Base-by-base conservation (phyloP, 2,888 invertebrate species). In the Thecocarcelia acutangulata region DNA sequence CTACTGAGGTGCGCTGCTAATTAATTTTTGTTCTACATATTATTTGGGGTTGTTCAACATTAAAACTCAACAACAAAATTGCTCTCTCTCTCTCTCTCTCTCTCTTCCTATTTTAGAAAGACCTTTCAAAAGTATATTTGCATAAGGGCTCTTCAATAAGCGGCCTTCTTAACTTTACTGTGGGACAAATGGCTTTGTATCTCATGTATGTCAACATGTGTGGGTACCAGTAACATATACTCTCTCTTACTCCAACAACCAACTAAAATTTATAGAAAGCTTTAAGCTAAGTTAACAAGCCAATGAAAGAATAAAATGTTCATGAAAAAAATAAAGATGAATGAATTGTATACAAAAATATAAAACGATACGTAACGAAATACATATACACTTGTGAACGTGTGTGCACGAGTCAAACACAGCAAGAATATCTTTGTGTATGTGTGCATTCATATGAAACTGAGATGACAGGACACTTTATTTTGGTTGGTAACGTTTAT, bases 201-300 rank as follows among this genome's bases (percentile, higher is more conserved):
- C 6, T 28, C 6, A 28, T 6, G 6, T 28, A 28, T 28, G 28
- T 28, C 33, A 5, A 33, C 33, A 9, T 3, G 33, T 8, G 33
- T 33, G 33, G 33, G 33, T 33, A 33, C 33, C 33, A 33, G 33
- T 8, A 33, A 33, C 63, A 13, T 28, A 9, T 19, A 19, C 58
- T 19, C 48, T 13, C 68, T 52, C 56, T 28, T 42, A 13, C 15
- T 56, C 19, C 48, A 72, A 17, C 44, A 15, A 33, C 46, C 64
- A 69, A 77, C 73, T 70, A 70, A 78, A 77, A 74, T 70, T 72
- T 70, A 82, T 64, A 74, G 72, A 81, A 78, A 70, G 74, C 77
- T 82, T 74, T 58, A 82, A 78, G 69, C 74, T 54, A 78, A 82
- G 70, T 74, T 82, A 78, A 82, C 82, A 78, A 78, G 77, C 82